Evolutionary conservation across 2,113 vertebrate species (phyloP).

Genomic region (Ptychochromis oligacanthus): DNA sequence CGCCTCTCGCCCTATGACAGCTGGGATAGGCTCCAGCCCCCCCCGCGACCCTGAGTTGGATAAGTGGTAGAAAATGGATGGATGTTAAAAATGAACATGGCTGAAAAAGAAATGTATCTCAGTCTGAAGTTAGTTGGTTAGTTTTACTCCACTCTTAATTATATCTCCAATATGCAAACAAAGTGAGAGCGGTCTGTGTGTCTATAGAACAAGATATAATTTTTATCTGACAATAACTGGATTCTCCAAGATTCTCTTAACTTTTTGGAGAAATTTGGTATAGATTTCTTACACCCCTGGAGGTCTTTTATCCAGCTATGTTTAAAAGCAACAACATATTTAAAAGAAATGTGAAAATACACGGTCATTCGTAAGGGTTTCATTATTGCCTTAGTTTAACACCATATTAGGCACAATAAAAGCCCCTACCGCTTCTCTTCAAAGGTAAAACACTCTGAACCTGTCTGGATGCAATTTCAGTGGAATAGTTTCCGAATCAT

Average conservation of each 20-base stretch:
- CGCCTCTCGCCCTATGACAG: no score
- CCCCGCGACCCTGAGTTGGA: no score
- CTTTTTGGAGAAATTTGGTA: not conserved
- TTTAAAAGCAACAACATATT: not conserved
- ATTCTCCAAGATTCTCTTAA: not conserved
- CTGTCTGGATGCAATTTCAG: constrained; percentile 57
- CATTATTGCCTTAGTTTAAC: constrained; percentile 15
- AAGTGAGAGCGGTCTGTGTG: not conserved
- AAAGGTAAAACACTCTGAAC: constrained; percentile 39
- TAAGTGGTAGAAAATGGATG: no score
- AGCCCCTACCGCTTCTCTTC: constrained; percentile 20
- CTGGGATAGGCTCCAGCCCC: no score
- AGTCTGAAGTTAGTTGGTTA: not conserved
- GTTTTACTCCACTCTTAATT: not conserved
- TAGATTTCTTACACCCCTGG: not conserved
- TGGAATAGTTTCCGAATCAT: constrained; percentile 59
- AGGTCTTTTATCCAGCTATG: not conserved
- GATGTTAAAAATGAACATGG: not conserved
- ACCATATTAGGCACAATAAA: constrained; percentile 28
- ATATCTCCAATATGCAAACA: not conserved
- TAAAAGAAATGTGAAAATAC: constrained; percentile 22
- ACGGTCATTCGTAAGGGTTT: constrained; percentile 14
- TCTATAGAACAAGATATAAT: not conserved
- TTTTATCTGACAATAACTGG: not conserved
- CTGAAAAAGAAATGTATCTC: not conserved